These are phyloP conservation scores for Micronycteris hirsuta DNA, from an alignment of 2,113 vertebrate genomes.

Conservation along the genomic window DNA sequence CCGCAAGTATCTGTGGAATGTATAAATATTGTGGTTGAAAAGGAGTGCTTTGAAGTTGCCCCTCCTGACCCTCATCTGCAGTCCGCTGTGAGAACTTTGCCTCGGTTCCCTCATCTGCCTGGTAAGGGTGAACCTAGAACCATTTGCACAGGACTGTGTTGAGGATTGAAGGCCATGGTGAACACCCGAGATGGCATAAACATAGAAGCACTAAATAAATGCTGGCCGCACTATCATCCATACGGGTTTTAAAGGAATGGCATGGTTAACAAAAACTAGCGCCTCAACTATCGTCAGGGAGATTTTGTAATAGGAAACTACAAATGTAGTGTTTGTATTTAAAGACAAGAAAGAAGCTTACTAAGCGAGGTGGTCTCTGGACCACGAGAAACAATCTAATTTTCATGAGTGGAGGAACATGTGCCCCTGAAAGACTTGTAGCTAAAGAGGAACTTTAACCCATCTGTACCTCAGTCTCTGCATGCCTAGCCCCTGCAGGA, in stretches of 20 bases:
- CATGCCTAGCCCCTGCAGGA: background rate
- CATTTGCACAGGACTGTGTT: background rate
- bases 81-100: background rate
- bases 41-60: background rate
- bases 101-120: background rate
- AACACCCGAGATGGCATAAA: background rate
- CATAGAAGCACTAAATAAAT: background rate
- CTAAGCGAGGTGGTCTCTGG: background rate
- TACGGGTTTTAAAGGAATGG: background rate
- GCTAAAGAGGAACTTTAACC: background rate
- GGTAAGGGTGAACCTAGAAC: background rate
- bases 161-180: background rate
- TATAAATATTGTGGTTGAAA: background rate
- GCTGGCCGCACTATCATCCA: background rate
- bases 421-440: background rate
- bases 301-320: background rate
- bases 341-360: background rate
- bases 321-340: background rate
- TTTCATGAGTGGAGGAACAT: background rate
- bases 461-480: background rate
- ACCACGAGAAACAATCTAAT: background rate
- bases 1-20: background rate
- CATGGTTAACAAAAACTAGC: background rate
- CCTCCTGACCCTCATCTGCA: background rate
- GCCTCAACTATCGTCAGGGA: background rate